These are phyloP conservation scores for Microvelia longipes DNA, from an alignment of 1,140 invertebrate species.

Conservation along the genomic window DNA sequence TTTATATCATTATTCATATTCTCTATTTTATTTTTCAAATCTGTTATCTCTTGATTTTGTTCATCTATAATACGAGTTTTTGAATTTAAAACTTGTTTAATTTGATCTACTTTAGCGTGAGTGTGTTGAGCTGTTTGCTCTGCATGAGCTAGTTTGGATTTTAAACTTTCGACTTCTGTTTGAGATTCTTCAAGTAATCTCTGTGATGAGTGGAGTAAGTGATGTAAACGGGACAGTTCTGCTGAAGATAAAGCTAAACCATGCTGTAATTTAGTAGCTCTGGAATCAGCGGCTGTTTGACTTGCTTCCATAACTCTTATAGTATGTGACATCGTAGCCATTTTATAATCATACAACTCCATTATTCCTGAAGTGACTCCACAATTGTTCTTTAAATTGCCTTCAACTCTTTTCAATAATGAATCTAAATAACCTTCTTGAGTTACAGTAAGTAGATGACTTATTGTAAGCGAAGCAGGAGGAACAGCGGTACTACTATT, in stretches of 20 bases:
- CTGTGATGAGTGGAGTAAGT: constrained; percentile 35
- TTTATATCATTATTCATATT: background rate
- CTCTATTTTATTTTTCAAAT: background rate
- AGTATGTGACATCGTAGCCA: constrained; percentile 34
- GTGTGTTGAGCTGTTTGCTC: constrained; percentile 6
- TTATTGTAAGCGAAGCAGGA: constrained; percentile 10
- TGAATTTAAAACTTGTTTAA: background rate
- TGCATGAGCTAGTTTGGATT: constrained; percentile 2
- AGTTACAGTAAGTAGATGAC: constrained; percentile 28
- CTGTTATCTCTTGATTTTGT: background rate
- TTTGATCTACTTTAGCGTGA: constrained; percentile 8
- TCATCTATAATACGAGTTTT: background rate
- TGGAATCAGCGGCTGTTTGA: constrained; percentile 36
- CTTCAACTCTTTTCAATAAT: constrained; percentile 33
- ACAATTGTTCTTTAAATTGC: constrained; percentile 29
- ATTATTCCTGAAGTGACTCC: constrained; percentile 44
- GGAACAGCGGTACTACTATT: background rate
- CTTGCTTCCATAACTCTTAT: constrained; percentile 35
- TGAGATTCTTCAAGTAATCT: constrained; percentile 33
- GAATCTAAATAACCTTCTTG: constrained; percentile 36
- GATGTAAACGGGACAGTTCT: constrained; percentile 34
- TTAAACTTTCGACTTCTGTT: constrained; percentile 26
- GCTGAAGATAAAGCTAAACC: constrained; percentile 32
- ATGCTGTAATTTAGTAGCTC: constrained; percentile 35
- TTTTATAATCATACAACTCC: constrained; percentile 53